Conservation (phyloP, 1,140 invertebrate species). For the Eurosta solidaginis region DNA sequence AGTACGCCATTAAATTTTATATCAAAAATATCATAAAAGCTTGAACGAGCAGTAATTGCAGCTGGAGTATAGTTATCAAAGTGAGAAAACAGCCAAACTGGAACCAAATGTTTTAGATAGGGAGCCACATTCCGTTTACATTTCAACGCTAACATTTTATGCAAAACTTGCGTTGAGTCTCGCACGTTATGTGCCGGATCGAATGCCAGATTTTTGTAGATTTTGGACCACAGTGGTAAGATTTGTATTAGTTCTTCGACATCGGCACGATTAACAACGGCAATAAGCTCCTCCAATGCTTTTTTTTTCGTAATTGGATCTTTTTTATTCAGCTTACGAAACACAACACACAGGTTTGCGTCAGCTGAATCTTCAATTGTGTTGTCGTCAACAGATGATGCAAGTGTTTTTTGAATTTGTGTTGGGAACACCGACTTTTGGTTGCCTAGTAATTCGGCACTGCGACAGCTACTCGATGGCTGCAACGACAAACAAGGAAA, state of each 20-base stretch:
- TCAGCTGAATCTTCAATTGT: slow-evolving; percentile 61
- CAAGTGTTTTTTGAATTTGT: slow-evolving; percentile 45
- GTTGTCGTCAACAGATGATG: slow-evolving; percentile 60
- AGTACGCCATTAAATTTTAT: slow-evolving; percentile 65
- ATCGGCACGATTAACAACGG: slow-evolving; percentile 68
- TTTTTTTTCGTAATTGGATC: slow-evolving; percentile 85
- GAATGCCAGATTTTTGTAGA: slow-evolving; percentile 73
- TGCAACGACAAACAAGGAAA: slow-evolving; percentile 60
- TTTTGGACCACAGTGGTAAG: slow-evolving; percentile 77
- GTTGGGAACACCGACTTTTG: slow-evolving; percentile 64
- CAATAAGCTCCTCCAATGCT: slow-evolving; percentile 79
- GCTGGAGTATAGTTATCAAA: slow-evolving; percentile 82
- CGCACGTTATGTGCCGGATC: slow-evolving; percentile 81
- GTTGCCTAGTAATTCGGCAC: slow-evolving; percentile 73
- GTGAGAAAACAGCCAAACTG: slow-evolving; percentile 77
- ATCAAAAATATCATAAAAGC: slow-evolving; percentile 77
- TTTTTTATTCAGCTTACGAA: slow-evolving; percentile 83
- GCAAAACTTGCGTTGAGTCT: slow-evolving; percentile 73
- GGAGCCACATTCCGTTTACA: slow-evolving; percentile 76
- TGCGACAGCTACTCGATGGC: slow-evolving; percentile 82
- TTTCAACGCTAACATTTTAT: slow-evolving; percentile 69
- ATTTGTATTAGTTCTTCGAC: slow-evolving; percentile 67
- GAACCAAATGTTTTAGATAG: slow-evolving; percentile 75
- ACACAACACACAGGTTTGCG: slow-evolving; percentile 67
- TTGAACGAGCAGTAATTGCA: slow-evolving; percentile 70